Evolutionary conservation across 2,113 vertebrate genomes (phyloP).

Genomic region (Pheucticus melanocephalus): DNA sequence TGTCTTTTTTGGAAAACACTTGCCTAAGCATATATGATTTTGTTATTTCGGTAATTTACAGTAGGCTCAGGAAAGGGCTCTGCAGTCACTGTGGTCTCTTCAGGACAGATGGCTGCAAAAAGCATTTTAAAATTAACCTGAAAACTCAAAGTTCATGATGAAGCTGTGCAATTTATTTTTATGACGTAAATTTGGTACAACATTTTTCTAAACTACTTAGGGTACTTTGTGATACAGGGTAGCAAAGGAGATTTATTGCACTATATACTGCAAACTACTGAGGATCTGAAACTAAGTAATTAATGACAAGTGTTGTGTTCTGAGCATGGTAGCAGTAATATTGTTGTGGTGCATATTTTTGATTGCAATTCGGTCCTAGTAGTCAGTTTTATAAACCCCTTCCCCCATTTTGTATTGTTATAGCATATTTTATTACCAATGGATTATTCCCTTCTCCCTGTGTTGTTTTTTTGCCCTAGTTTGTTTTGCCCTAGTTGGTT

Average conservation of each 20-base stretch:
- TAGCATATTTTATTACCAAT: not conserved
- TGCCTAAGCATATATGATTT: not conserved
- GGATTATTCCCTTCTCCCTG: not conserved
- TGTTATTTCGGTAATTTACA: not conserved
- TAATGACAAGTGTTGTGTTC: not conserved
- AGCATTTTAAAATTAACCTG: conserved; percentile 45
- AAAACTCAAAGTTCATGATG: conserved; percentile 5
- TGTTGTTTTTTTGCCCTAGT: not conserved
- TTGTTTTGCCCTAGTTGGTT: no score
- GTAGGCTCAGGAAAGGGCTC: not conserved
- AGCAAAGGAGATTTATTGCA: not conserved
- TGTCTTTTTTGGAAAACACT: not conserved
- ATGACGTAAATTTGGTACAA: not conserved
- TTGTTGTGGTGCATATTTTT: not conserved
- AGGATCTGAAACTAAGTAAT: not conserved
- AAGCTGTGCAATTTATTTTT: not conserved
- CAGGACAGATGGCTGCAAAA: not conserved
- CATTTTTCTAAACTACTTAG: not conserved
- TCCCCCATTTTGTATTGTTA: not conserved
- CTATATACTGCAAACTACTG: not conserved
- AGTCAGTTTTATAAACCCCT: not conserved
- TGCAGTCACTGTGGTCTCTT: not conserved
- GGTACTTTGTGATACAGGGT: not conserved
- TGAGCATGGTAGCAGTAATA: not conserved
- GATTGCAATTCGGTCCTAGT: not conserved